Percentiles rank a stretch among this genome's conserved stretches.
Conservation (phyloP, 2,888 invertebrate genomes). For the Bimastos eiseni region DNA sequence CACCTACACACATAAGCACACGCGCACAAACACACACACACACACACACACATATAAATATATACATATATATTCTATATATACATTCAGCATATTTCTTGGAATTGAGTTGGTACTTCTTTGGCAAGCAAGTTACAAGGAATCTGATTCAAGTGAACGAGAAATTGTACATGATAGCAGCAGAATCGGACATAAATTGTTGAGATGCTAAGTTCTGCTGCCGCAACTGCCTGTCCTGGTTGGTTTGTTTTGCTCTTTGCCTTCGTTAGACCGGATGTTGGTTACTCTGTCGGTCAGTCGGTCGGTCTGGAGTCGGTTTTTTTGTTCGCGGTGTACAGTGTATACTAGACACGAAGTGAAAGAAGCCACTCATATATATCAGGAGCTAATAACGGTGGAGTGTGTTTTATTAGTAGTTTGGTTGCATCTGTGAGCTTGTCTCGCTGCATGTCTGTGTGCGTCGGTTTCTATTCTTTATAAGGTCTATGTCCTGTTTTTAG, state of each 20-base stretch:
- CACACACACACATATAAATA: no score
- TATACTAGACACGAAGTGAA: background rate
- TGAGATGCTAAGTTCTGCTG: background rate
- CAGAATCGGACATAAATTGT: background rate
- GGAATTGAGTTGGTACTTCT: background rate
- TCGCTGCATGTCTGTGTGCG: background rate
- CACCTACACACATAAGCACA: no score
- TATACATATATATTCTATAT: background rate
- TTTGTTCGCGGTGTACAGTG: background rate
- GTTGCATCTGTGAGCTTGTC: background rate
- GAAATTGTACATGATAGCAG: background rate
- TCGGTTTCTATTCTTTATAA: no score
- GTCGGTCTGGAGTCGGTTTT: background rate
- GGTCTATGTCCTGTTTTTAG: no score
- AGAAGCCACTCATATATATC: background rate
- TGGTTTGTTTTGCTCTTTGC: background rate
- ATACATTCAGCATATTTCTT: background rate
- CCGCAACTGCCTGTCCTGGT: background rate
- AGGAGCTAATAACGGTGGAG: background rate
- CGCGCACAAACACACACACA: background rate
- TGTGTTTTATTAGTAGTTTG: background rate
- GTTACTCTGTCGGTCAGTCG: background rate
- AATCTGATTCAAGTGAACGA: background rate
- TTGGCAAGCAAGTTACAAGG: background rate
- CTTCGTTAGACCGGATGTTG: background rate